Conservation (phyloP, 2,113 vertebrate genomes). For the Pleuronectes platessa region DNA sequence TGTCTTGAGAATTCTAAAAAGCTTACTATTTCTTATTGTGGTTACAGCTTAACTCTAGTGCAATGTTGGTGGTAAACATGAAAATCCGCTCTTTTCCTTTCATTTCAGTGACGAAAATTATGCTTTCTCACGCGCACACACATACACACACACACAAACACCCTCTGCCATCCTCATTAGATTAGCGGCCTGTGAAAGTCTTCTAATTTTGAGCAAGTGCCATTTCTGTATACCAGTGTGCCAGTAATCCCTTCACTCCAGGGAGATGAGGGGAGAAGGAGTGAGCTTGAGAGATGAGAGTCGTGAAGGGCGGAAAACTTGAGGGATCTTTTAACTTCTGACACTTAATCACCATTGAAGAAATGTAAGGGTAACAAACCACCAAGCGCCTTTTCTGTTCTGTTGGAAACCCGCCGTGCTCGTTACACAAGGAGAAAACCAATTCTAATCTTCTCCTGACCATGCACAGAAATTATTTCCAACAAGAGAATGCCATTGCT, state of each 20-base stretch:
- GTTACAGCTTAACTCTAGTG: slow-evolving; percentile 29
- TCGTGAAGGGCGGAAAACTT: slow-evolving; percentile 67
- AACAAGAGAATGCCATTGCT: slow-evolving; percentile 61
- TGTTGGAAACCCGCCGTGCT: slow-evolving; percentile 50
- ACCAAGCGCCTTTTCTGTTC: slow-evolving; percentile 50
- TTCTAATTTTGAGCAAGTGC: slow-evolving; percentile 81
- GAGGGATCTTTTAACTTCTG: slow-evolving; percentile 71
- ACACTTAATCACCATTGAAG: slow-evolving; percentile 71
- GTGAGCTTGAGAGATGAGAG: slow-evolving; percentile 59
- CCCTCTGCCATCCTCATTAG: slow-evolving; percentile 74
- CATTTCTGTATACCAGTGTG: slow-evolving; percentile 77
- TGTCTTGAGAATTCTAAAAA: slow-evolving; percentile 40
- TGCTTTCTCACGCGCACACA: slow-evolving; percentile 28
- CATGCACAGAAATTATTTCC: slow-evolving; percentile 62
- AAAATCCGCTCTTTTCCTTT: slow-evolving; percentile 67
- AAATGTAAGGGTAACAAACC: slow-evolving; percentile 59
- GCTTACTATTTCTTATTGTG: slow-evolving; percentile 24
- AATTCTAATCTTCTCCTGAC: slow-evolving; percentile 68
- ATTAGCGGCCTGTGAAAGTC: slow-evolving; percentile 81
- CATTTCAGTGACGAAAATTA: slow-evolving; percentile 59
- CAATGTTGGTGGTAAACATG: slow-evolving; percentile 67
- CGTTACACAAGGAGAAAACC: slow-evolving; percentile 57
- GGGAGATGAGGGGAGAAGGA: slow-evolving; percentile 62
- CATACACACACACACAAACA: neutral
- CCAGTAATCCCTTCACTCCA: slow-evolving; percentile 77